A percentile compares a stretch with the other conserved stretches of the same genome.
Conservation (phyloP, 1,140 invertebrate species). For the Drosophila ogumai region DNA sequence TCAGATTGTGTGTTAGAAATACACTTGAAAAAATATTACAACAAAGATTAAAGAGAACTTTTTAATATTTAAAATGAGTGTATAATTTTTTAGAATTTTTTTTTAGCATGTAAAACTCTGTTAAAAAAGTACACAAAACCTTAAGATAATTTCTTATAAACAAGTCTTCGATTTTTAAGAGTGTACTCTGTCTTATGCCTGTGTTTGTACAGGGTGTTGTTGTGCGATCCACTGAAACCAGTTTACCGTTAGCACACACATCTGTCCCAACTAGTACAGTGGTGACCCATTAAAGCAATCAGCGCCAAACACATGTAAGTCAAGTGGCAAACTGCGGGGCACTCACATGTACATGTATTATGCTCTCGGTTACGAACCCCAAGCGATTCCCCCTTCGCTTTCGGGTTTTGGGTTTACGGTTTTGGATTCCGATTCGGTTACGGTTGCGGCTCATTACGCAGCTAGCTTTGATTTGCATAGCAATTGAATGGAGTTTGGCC, state of each 20-base stretch:
- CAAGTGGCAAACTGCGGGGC: slow-evolving; percentile 58
- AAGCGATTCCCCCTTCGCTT: slow-evolving; percentile 31
- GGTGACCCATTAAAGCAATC: slow-evolving; percentile 60
- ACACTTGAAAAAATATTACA: neutral
- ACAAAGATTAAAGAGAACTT: neutral
- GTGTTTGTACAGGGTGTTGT: slow-evolving; percentile 20
- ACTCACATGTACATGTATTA: slow-evolving; percentile 38
- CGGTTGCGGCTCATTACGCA: slow-evolving; percentile 72
- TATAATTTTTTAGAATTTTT: too few relatives aligned
- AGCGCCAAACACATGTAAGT: slow-evolving; percentile 70
- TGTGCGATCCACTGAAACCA: slow-evolving; percentile 35
- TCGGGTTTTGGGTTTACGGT: slow-evolving; percentile 1
- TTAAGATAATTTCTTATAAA: neutral
- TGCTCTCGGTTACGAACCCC: neutral
- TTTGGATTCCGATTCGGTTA: slow-evolving; percentile 13
- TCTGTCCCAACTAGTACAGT: slow-evolving; percentile 49
- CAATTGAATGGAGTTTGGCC: slow-evolving; percentile 58
- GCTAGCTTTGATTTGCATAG: slow-evolving; percentile 74
- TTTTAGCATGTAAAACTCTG: neutral
- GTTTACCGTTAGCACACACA: slow-evolving; percentile 47
- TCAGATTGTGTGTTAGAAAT: neutral
- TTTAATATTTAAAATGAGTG: neutral
- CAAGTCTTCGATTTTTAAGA: neutral
- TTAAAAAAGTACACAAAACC: neutral
- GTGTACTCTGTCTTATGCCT: neutral